Evolutionary conservation across 2,113 vertebrate species (phyloP).

Genomic region (Corapipo altera): DNA sequence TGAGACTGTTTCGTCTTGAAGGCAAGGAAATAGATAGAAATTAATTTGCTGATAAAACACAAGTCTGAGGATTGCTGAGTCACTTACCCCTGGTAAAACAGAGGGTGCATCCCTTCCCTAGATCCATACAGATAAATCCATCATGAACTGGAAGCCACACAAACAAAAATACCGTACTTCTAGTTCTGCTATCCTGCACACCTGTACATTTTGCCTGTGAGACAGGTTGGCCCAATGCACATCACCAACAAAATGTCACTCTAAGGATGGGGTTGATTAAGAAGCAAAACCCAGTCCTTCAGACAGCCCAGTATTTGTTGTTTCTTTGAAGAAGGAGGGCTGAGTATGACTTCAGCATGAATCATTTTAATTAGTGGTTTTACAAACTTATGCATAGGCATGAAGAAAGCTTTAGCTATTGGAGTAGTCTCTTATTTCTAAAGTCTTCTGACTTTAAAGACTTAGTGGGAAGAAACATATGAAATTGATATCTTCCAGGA

Average conservation of each 20-base stretch:
- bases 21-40: background rate
- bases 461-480: constrained; percentile 6
- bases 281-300: background rate
- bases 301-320: constrained; percentile 5
- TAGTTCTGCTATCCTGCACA: background rate
- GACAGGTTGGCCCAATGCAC: background rate
- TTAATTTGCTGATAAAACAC: background rate
- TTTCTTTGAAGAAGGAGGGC: constrained; percentile 14
- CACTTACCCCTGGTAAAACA: background rate
- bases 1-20: background rate
- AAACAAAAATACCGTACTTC: background rate
- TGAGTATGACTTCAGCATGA: constrained; percentile 17
- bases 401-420: constrained; percentile 21
- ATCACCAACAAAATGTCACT: background rate
- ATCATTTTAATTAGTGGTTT: constrained; percentile 56
- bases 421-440: constrained; percentile 28
- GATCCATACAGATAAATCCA: background rate
- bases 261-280: background rate
- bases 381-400: constrained; percentile 31
- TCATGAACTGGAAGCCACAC: background rate
- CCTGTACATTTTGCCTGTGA: background rate
- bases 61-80: background rate
- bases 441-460: constrained; percentile 45
- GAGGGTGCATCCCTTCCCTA: background rate
- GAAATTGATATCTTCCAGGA: constrained; percentile 43